These are phyloP conservation scores for Bufotes viridis DNA, from an alignment of 2,797 vertebrate species.

Conservation along the genomic window DNA sequence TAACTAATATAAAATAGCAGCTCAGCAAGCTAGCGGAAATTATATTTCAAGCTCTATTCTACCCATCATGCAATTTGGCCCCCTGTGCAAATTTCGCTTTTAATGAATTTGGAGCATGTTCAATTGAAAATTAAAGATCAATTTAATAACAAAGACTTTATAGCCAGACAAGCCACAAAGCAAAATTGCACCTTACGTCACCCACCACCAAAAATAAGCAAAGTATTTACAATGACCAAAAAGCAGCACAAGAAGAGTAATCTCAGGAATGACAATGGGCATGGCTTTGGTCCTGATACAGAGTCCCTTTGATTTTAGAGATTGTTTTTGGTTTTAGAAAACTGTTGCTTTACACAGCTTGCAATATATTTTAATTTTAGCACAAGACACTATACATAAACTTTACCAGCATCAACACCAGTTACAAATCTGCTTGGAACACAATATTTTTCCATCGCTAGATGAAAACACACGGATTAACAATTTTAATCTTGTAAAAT, in stretches of 20 bases:
- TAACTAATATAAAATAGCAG: neutral
- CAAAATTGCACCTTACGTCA: slow-evolving; percentile 24
- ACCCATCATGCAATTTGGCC: neutral
- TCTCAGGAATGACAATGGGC: slow-evolving; percentile 49
- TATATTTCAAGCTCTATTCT: neutral
- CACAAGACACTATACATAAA: neutral
- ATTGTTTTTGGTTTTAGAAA: neutral
- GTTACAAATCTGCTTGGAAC: neutral
- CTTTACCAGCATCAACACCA: neutral
- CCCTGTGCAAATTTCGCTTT: neutral
- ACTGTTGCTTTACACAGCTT: slow-evolving; percentile 16
- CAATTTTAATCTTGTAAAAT: too few species aligned
- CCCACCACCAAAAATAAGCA: slow-evolving; percentile 33
- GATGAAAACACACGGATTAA: neutral
- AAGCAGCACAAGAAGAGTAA: slow-evolving; percentile 45
- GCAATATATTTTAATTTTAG: slow-evolving; percentile 47
- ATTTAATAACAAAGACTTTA: neutral
- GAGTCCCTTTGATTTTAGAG: slow-evolving; percentile 52
- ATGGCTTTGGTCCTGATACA: slow-evolving; percentile 45
- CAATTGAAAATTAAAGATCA: neutral
- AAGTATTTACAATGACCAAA: slow-evolving; percentile 27
- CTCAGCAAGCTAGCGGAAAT: neutral
- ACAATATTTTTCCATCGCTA: neutral
- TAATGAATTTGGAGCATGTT: neutral
- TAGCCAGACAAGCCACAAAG: slow-evolving; percentile 33